Evolutionary conservation across 1,140 invertebrate species (phyloP).

Genomic region (Caenorhabditis brenneri): DNA sequence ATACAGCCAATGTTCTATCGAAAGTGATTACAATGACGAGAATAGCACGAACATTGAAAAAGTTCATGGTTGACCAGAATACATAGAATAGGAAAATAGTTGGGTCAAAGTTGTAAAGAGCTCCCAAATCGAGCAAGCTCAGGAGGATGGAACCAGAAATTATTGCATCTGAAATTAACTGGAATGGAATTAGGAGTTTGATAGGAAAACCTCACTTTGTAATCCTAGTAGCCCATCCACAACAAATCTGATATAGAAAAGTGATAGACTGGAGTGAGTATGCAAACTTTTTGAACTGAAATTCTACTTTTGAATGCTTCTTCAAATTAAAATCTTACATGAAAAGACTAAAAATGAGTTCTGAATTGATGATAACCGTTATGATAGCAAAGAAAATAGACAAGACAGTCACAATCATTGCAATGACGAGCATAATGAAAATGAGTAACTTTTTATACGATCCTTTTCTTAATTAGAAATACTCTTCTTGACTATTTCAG

Average conservation of each 20-base stretch:
- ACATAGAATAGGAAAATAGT: neutral
- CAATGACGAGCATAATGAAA: too few species aligned
- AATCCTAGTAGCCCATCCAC: neutral
- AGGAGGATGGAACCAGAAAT: neutral
- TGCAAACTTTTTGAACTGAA: too few species aligned
- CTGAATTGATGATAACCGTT: too few species aligned
- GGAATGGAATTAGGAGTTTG: neutral
- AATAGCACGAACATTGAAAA: neutral
- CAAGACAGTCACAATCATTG: too few species aligned
- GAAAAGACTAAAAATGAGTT: too few species aligned
- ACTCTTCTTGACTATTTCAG: too few species aligned
- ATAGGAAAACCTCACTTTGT: neutral
- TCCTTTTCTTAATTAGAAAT: too few species aligned
- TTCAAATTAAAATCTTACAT: too few species aligned
- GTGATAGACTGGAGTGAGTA: too few species aligned
- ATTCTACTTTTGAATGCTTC: too few species aligned
- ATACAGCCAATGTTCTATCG: neutral
- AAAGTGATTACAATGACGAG: neutral
- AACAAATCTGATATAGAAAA: neutral
- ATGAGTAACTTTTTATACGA: too few species aligned
- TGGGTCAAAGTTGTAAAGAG: neutral
- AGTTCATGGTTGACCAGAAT: neutral
- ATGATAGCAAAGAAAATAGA: too few species aligned
- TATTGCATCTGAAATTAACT: neutral
- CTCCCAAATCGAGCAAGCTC: neutral